These are phyloP conservation scores for Erebia epiphron DNA, from an alignment of 2,888 invertebrate genomes.

Conservation along the genomic window DNA sequence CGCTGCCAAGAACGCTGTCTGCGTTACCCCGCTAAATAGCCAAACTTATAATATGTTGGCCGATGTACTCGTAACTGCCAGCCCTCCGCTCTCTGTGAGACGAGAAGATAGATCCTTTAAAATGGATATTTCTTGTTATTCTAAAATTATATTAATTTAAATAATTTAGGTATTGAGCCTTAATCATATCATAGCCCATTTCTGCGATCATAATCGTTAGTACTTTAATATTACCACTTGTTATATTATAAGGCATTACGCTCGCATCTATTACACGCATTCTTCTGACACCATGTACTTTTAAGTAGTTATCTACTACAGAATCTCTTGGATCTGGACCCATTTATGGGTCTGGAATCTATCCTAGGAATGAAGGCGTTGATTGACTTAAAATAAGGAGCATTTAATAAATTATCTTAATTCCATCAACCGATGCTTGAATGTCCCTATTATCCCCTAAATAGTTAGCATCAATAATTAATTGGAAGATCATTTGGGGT, in stretches of 20 bases:
- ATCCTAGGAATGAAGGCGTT: conserved; percentile 50
- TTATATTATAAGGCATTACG: conserved; percentile 89
- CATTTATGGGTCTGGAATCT: too few relatives aligned
- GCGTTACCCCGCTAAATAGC: too few relatives aligned
- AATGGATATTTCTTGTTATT: too few relatives aligned
- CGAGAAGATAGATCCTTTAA: too few relatives aligned
- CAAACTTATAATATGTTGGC: too few relatives aligned
- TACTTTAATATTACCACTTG: conserved; percentile 91
- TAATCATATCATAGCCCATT: conserved; percentile 88
- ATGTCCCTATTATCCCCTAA: conserved; percentile 81
- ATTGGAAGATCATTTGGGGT: conserved; percentile 83
- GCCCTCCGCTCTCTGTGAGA: too few relatives aligned
- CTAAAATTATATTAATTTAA: too few relatives aligned
- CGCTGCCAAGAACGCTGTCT: too few relatives aligned
- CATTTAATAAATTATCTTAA: conserved; percentile 53
- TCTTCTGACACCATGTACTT: conserved; percentile 84
- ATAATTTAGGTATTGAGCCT: conserved; percentile 58
- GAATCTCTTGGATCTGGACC: conserved; percentile 62
- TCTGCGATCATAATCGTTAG: conserved; percentile 92
- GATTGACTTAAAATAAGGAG: conserved; percentile 54
- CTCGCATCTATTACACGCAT: conserved; percentile 89
- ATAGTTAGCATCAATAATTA: conserved; percentile 85
- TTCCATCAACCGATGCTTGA: conserved; percentile 52
- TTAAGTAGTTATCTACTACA: conserved; percentile 81
- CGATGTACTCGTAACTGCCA: too few relatives aligned